Conservation (phyloP, 2,113 vertebrate species). For the Petaurus breviceps region DNA sequence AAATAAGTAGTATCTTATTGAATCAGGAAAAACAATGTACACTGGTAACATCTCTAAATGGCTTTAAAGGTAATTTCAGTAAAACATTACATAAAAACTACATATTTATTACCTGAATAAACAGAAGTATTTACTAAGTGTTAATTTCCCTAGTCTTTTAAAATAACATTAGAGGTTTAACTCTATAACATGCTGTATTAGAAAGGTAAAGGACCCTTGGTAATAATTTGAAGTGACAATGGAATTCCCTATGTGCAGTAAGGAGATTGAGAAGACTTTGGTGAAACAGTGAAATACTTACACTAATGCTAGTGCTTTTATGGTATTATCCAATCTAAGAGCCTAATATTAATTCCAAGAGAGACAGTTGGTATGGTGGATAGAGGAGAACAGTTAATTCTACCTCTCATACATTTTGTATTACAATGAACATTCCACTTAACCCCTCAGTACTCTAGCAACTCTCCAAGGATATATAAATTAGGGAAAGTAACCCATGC, state of each 20-base stretch:
- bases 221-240: neutral
- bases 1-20: neutral
- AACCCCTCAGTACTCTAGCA: too few species aligned
- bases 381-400: too few species aligned
- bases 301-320: neutral
- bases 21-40: neutral
- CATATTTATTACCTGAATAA: conserved; percentile 22
- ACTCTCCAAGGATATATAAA: too few species aligned
- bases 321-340: too few species aligned
- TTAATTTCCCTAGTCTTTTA: conserved; percentile 5
- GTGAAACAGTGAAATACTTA: neutral
- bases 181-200: neutral
- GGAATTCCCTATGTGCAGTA: neutral
- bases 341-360: too few species aligned
- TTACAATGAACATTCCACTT: too few species aligned
- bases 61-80: conserved; percentile 24
- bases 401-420: too few species aligned
- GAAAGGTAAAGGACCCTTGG: neutral
- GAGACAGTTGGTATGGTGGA: too few species aligned
- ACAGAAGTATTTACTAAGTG: neutral
- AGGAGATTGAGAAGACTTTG: neutral
- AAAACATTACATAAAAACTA: conserved; percentile 24
- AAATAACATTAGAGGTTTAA: conserved; percentile 12
- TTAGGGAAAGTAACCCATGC: too few species aligned
- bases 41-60: neutral